Evolutionary conservation across 2,797 vertebrate species (phyloP), one percentile per base, ranked within the genome.

Genomic region (Phalloptychus januarius): DNA sequence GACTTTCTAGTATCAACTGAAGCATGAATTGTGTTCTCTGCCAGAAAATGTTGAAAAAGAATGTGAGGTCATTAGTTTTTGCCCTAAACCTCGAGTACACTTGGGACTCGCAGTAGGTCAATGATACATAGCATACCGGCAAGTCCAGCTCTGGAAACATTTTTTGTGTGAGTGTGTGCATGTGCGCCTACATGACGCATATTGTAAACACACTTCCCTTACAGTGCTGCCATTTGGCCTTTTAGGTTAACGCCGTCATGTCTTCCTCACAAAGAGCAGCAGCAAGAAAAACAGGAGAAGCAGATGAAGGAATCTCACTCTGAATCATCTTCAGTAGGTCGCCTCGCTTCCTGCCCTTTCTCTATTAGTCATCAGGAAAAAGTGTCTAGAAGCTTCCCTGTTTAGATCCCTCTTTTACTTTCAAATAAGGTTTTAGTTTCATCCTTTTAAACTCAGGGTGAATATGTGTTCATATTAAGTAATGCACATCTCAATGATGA

Each of bases 341-440:
- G 63, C 6, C 71, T 87, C 69, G 78, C 77, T 80, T 83, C 71
- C 73, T 86, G 77, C 89, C 74, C 71, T 87, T 86, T 83, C 79
- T 83, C 77, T 82, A 44, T 84, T 77, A 87, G 74, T 85, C 89
- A 89, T 40, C 16, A 18, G 25, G 16, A 44, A 80, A n/a, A 61
- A 45, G 33, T 48, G 16, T 50, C 71, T 28, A 8, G 77, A 50
- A 75, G 73, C 79, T 87, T 85, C 80, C 78, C 79, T 76, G 13
- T 65, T 54, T 65, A 85, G 73, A 87, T 91, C 84, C 81, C 82
- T 85, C 78, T 92, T 92, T 90, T 89, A 86, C 84, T 92, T 92
- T 93, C 87, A 87, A 78, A 79, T 16, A 40, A 15, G 79, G 63
- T 78, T 82, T 84, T 82, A 76, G 79, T 90, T 88, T 92, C 86